phyloP scores from a whole-genome alignment of 2,888 invertebrate genomes.

The Drosophila mulleri region DNA sequence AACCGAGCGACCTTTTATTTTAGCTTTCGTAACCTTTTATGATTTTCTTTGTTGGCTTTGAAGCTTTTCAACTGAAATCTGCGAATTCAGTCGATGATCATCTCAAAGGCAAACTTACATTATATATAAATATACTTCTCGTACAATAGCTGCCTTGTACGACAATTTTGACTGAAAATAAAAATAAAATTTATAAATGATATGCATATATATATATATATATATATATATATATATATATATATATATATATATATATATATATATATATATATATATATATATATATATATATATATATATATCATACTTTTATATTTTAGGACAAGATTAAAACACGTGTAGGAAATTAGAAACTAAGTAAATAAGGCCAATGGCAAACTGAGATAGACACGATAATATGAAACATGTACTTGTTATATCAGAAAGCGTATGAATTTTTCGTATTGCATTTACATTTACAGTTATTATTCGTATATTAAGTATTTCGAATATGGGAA shows the following conservation, averaged over 20 bases:
- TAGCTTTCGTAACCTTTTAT: neutral
- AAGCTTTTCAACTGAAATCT: neutral
- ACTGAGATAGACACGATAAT: constrained; percentile 8
- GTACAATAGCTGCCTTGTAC: constrained; percentile 46
- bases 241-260: too few species aligned
- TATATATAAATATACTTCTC: constrained; percentile 29
- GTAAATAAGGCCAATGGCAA: constrained; percentile 35
- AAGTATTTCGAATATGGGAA: constrained; percentile 79
- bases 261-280: constrained; percentile 21
- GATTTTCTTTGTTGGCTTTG: neutral
- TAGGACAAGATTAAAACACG: constrained; percentile 18
- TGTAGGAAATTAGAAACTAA: constrained; percentile 56
- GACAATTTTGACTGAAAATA: constrained; percentile 66
- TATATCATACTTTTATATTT: constrained; percentile 45
- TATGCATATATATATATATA: constrained; percentile 22
- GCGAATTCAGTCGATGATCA: neutral
- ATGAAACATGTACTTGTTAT: constrained; percentile 14
- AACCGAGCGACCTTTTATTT: neutral
- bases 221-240: constrained; percentile 34
- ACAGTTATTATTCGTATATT: constrained; percentile 49
- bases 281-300: constrained; percentile 24
- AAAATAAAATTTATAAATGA: neutral
- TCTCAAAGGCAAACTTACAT: neutral
- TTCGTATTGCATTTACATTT: constrained; percentile 44
- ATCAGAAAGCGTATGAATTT: constrained; percentile 38